Evolutionary conservation across 2,888 invertebrate genomes (phyloP), one percentile per base, ranked within the genome.

Genomic region (Zhuqinia jingwanae): DNA sequence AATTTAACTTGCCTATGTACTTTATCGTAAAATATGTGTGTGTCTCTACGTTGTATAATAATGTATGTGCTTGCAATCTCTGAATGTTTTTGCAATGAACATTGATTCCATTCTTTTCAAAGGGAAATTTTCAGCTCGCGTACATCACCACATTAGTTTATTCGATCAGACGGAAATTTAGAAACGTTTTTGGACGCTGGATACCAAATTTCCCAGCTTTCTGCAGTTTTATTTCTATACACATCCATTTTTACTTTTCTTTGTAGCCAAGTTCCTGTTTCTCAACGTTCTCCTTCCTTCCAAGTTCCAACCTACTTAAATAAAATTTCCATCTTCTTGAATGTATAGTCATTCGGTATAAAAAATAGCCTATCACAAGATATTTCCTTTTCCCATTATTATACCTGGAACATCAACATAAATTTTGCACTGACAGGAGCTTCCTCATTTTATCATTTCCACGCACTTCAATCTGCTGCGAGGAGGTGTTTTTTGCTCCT

Each of bases 381-480:
- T 73, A 73, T 47, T 73, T 73, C 53, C 63, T 68, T 68, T 70
- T 70, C 17, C 70, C 58, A 42, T 70, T 47, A 78, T 65, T 58
- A 53, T n/a, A 60, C 70, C 25, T n/a, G n/a, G n/a, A 68, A 22
- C 70, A 78, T 78, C 78, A 53, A 73, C 85, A 73, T 85, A 85
- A 85, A 85, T 85, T 79, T 85, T 68, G 13, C n/a, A 60, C 68
- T 79, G 85, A 85, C 85, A 85, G 85, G 27, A 60, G 73, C 50
- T 85, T 56, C 77, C 78, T 68, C 47, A 85, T 79, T 58, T 20
- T 58, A 10, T 58, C 70, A 20, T 76, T 42, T 6, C 60, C 42
- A 58, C 20, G 10, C 10, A 53, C 27, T 53, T 53, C 70, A 73
- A 50, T 50, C 70, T 47, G 11, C 17, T 11, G 70, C 25, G 25